These are phyloP conservation scores for Drosophila trapezifrons DNA, from an alignment of 1,140 invertebrate genomes.

Conservation along the genomic window DNA sequence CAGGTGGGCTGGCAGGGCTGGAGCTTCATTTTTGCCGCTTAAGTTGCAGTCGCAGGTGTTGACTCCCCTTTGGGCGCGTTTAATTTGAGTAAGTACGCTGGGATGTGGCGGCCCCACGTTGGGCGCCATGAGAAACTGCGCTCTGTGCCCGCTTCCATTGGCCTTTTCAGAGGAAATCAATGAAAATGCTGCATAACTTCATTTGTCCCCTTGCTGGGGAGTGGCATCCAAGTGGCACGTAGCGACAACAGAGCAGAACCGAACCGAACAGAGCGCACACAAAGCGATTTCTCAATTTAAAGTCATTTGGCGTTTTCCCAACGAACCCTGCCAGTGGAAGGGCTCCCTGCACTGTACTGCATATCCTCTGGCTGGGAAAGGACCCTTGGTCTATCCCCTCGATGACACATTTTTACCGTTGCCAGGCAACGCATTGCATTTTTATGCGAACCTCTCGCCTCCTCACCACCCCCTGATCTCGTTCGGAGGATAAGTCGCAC, in stretches of 20 bases:
- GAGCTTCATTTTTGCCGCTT: conserved; percentile 14
- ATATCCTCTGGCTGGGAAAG: conserved; percentile 9
- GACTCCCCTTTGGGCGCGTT: conserved; percentile 30
- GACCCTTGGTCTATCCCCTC: conserved; percentile 11
- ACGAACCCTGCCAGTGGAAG: conserved; percentile 15
- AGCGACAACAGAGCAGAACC: conserved; percentile 53
- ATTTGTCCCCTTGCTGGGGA: conserved; percentile 37
- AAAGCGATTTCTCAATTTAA: conserved; percentile 73
- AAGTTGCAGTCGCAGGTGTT: conserved; percentile 25
- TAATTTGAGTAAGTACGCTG: conserved; percentile 68
- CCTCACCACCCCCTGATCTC: background rate
- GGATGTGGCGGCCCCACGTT: conserved; percentile 6
- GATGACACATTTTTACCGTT: conserved; percentile 57
- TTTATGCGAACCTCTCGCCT: conserved; percentile 37
- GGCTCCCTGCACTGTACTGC: conserved; percentile 26
- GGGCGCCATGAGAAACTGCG: conserved; percentile 16
- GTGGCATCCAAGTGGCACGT: conserved; percentile 64
- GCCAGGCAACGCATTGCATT: conserved; percentile 66
- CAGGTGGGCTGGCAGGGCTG: background rate
- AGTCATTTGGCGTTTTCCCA: conserved; percentile 58
- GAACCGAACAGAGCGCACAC: conserved; percentile 35
- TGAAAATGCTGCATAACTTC: conserved; percentile 76
- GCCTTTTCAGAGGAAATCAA: conserved; percentile 59
- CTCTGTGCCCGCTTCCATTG: conserved; percentile 57
- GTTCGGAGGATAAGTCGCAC: conserved; percentile 43